A percentile compares a stretch with the other conserved stretches of the same genome.
Evolutionary conservation across 2,113 vertebrate genomes (phyloP).

Genomic region (Uria lomvia): DNA sequence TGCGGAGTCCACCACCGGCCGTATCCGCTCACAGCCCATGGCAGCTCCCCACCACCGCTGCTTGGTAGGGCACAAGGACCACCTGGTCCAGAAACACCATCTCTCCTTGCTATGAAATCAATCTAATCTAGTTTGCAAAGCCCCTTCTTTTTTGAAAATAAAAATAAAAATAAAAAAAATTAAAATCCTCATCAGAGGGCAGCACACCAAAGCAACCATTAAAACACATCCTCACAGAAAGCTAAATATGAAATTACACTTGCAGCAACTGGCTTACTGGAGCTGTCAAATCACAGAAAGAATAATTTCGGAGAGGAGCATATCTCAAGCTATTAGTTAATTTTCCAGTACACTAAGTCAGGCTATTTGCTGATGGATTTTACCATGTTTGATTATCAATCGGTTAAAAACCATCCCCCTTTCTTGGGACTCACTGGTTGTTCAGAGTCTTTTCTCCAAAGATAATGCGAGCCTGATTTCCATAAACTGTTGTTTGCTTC

Average conservation of each 20-base stretch:
- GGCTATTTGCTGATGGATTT: not conserved
- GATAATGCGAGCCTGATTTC: not conserved
- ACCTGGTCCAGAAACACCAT: not conserved
- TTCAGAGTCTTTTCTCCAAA: not conserved
- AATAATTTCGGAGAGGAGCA: not conserved
- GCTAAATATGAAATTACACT: not conserved
- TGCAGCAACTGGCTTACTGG: not conserved
- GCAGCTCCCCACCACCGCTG: not conserved
- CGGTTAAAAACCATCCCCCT: not conserved
- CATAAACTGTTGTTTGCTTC: not conserved
- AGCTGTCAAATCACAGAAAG: not conserved
- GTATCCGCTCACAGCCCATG: rapidly evolving
- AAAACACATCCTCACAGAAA: not conserved
- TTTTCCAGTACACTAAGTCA: slow-evolving; percentile 10
- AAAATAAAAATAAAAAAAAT: not conserved
- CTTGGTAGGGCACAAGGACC: rapidly evolving
- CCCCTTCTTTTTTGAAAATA: not conserved
- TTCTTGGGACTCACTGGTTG: not conserved
- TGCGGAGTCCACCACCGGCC: not conserved
- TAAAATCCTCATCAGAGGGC: not conserved
- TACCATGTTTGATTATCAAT: not conserved
- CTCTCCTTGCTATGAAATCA: not conserved
- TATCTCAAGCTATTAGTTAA: not conserved
- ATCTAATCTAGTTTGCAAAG: not conserved
- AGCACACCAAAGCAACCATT: not conserved